A percentile compares a stretch with the other conserved stretches of the same genome.
Evolutionary conservation across 2,113 vertebrate genomes (phyloP).

Genomic region (Phylloscopus trochiloides): DNA sequence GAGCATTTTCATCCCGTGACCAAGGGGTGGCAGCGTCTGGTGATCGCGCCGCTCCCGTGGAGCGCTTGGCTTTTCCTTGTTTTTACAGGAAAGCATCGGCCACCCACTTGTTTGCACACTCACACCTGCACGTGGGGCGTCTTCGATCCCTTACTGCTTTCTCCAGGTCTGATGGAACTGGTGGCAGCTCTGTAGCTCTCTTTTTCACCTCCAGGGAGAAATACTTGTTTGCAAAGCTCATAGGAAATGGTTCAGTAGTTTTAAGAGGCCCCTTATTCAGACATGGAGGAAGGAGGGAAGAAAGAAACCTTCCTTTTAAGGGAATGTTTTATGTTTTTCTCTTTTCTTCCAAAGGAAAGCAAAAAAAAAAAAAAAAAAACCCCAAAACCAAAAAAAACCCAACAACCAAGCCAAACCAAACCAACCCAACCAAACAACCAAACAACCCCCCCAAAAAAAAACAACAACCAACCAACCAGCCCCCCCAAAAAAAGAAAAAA

Average conservation of each 20-base stretch:
- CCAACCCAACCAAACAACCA: too few species aligned
- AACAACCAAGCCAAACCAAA: too few species aligned
- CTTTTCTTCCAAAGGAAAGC: too few species aligned
- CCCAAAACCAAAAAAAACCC: too few species aligned
- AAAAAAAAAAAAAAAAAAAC: neutral
- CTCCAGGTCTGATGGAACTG: neutral
- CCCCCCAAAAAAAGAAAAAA: too few species aligned
- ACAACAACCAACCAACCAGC: too few species aligned
- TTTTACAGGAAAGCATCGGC: neutral
- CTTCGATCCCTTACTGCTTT: neutral
- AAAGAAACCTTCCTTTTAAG: neutral
- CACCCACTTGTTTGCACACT: neutral
- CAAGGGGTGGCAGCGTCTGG: slow-evolving; percentile 50
- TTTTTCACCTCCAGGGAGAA: neutral
- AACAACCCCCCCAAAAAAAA: too few species aligned
- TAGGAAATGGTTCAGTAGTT: neutral
- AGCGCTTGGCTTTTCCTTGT: neutral
- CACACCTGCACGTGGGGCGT: neutral
- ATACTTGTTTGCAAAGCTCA: neutral
- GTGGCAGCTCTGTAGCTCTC: neutral
- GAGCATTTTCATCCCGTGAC: neutral
- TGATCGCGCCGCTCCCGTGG: neutral
- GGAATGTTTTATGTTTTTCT: neutral
- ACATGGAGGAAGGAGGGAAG: neutral
- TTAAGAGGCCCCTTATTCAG: neutral